Base-by-base conservation (phyloP, 2,888 invertebrate genomes). In the Pammene aurita region DNA sequence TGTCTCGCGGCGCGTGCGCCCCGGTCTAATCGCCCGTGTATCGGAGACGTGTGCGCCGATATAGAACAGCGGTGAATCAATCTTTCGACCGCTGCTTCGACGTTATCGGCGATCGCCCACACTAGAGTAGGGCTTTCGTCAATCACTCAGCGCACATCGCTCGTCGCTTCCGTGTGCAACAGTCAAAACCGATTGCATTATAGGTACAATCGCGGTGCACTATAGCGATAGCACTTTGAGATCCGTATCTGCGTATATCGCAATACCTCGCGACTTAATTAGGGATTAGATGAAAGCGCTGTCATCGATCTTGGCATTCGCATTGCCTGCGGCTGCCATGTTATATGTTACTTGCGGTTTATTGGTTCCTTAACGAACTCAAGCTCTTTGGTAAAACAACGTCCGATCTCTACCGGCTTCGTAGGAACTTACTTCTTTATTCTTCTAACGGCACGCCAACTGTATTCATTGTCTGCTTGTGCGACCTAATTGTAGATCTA, bases 21-120 rank as follows among this genome's bases (percentile, higher is more conserved):
- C 71, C 75, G 77, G 74, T 79, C 80, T 76, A 79, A 88, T 87
- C 87, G 74, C 77, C 80, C 79, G 76, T 80, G 78, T 83, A 87
- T 88, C 85, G 81, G 70, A 86, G 89, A 89, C 89, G 82, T 77
- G 78, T 81, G 81, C 80, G 78, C 72, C 80, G 89, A 90, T 91
- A 89, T 79, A 79, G 78, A 78, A 78, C 79, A 81, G 84, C 83
- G 81, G 85, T 86, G 89, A 90, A 92, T 92, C 89, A 90, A 92
- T 92, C 89, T 90, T 86, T 78, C 80, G 79, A 78, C 81, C 80
- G 79, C 74, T 48, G 54, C 60, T 55, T 78, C 76, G 80, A 82
- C 81, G 80, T 86, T 89, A 90, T 90, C 90, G 83, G 48, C 72
- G 80, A 89, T 90, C 88, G 84, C 84, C 84, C 83, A 86, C 85